Base-by-base conservation (phyloP, 2,113 vertebrate genomes). In the Lutjanus erythropterus region DNA sequence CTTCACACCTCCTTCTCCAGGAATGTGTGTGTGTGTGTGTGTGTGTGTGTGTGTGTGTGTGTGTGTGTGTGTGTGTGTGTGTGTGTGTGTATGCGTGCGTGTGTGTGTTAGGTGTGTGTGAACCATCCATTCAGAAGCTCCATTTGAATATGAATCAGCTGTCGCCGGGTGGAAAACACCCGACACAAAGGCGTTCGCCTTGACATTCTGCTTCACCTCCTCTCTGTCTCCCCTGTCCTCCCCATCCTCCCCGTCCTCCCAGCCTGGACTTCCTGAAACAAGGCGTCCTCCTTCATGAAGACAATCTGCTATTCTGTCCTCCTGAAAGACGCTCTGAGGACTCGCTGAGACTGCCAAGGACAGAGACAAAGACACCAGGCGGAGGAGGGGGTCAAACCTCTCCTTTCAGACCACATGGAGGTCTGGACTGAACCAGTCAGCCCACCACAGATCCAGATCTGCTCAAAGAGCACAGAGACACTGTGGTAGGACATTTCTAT, bases 81-180 rank as follows among this genome's bases (percentile, higher is more conserved):
- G 33, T 35, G 33, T 35, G 33, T 7, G 33, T 35, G 33, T 56
- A 27, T 66, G 46, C 46, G 31, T 75, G 42, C 49, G 29, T 42
- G 52, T 65, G 59, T 64, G n/a, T n/a, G n/a, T n/a, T n/a, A n/a
- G 55, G 27, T 62, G 62, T 70, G 71, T 75, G 67, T 76, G 62
- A 66, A 70, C 35, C 11, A 3, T 60, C 64, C 37, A 80, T 84
- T 75, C 65, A 80, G 37, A 71, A 15, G 5, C 58, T 42, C 15
- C 3, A 84, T 85, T 75, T 71, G 66, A 85, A 80, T 85, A 66
- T 85, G 66, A 85, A 85, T 80, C 82, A 66, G 37, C 41, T 46
- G 66, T 75, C 23, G 42, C 21, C 3, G 5, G 71, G 65, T 23
- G n/a, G 50, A 85, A 80, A 85, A 80, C 66, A 71, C 42, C 58